Conservation (phyloP, 2,113 vertebrate genomes). For the Tragelaphus strepsiceros region DNA sequence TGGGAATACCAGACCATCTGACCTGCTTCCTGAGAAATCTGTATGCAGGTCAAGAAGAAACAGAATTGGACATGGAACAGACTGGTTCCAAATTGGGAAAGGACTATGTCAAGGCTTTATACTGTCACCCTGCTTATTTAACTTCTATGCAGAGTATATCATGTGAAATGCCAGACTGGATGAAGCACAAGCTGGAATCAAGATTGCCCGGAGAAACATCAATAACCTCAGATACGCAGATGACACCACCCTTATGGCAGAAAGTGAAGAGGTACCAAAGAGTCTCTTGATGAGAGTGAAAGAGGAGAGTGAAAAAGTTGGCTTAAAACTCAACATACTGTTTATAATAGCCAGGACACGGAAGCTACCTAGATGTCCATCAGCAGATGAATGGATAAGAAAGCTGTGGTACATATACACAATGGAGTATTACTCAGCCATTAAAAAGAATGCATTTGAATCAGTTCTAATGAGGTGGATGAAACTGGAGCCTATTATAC, state of each 20-base stretch:
- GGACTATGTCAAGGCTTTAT: background rate
- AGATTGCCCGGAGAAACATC: rapidly evolving
- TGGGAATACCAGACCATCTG: background rate
- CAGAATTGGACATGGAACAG: background rate
- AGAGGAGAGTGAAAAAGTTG: background rate
- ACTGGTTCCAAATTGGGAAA: background rate
- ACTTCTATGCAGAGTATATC: background rate
- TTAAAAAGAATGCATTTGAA: too few relatives aligned
- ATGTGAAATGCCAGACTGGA: background rate
- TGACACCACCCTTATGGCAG: background rate
- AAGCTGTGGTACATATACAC: too few relatives aligned
- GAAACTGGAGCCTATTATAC: too few relatives aligned
- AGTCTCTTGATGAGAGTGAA: background rate
- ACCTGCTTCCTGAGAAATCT: background rate
- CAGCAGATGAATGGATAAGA: too few relatives aligned
- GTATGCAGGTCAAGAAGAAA: background rate
- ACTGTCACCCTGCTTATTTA: background rate
- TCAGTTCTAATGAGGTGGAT: too few relatives aligned
- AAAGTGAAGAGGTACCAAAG: background rate
- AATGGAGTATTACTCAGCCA: too few relatives aligned
- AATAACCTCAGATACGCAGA: background rate
- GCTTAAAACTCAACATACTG: background rate
- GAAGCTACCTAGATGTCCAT: too few relatives aligned
- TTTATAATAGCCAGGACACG: too few relatives aligned
- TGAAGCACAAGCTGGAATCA: background rate